Base-by-base conservation (phyloP, 2,113 vertebrate species). In the Nothocercus nigrocapillus region DNA sequence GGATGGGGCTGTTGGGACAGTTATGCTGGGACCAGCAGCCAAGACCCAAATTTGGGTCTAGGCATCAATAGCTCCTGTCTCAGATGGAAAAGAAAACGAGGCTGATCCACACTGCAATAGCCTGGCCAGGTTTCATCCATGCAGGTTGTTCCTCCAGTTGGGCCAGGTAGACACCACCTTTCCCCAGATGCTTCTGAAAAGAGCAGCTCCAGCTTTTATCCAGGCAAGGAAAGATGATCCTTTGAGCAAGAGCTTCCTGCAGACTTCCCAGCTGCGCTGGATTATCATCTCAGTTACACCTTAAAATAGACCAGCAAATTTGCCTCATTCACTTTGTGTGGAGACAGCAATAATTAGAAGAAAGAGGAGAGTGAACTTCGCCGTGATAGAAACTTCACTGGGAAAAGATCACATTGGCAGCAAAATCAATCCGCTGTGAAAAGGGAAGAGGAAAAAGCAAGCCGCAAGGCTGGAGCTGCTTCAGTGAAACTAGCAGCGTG, bases 341-440 rank as follows among this genome's bases (percentile, higher is more conserved):
- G 69, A 96, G 90, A 95, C 38, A 73, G 66, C 0, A 8, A 91
- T 95, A 97, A 97, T 96, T 95, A 95, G 94, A 96, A 90, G 86
- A 95, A 91, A 95, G 89, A 92, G 68, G 79, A 93, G 80, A 84
- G 79, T 88, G 79, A 94, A 91, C 90, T 92, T 87, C 38, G 74
- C 20, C 9, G 89, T 5, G 11, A 68, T 73, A 64, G 74, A 80
- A 92, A 59, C 92, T 92, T 95, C 85, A 79, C 72, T 67, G 80
- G 64, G 83, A 67, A 94, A 90, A 77, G 58, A 95, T 67, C 51
- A 30, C 61, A 45, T 21, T 83, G 89, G 88, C 93, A 96, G 89
- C 44, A 91, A 93, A 96, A 96, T 89, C 96, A 95, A 96, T 93
- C 72, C 36, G 1, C 69, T 92, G 80, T 51, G 66, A 74, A 95